Evolutionary conservation across 2,888 invertebrate species (phyloP), one percentile per base, ranked within the genome.

Genomic region (Ormyrus nitidulus): DNA sequence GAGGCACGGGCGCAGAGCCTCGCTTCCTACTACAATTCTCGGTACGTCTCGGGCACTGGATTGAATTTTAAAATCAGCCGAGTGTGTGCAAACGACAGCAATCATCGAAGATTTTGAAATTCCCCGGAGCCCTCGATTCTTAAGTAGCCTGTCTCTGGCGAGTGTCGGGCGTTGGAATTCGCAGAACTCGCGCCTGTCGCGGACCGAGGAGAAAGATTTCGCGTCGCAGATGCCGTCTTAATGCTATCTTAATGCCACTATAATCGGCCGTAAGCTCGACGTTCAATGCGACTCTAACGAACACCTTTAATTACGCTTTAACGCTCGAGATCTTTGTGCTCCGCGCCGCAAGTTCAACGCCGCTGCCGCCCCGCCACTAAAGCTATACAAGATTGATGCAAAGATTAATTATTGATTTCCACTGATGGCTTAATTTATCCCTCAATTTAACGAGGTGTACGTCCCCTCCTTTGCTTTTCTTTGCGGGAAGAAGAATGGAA

Each of bases 381-480:
- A 54, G 44, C 19, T 66, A 34, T 66, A 34, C 51, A 49, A 48
- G 34, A 48, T 49, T 46, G 77, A 62, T 72, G 72, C n/a, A 46
- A 66, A 61, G 66, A 72, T 66, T 66, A 65, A 77, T 77, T 77
- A 77, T 72, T 46, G 72, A 72, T 72, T 77, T 59, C 48, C 53
- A 13, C 64, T 34, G 62, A 54, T 75, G 58, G 58, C 53, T 9
- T 64, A 54, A 48, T 48, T 13, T 54, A 46, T 65, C 19, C 49
- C 49, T 13, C 44, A 46, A 62, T 62, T 62, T 53, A 53, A 59
- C 6, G 5, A 51, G 13, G 13, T 64, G 8, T 61, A 7, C 34
- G 46, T 59, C 19, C 7, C 6, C 51, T 51, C n/a, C 34, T 11
- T 56, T 64, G 10, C 19, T 56, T 11, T 53, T 46, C 44, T 34